A percentile compares a stretch with the other conserved stretches of the same genome.
Conservation (phyloP, 2,113 vertebrate genomes). For the Eubucco bourcierii region DNA sequence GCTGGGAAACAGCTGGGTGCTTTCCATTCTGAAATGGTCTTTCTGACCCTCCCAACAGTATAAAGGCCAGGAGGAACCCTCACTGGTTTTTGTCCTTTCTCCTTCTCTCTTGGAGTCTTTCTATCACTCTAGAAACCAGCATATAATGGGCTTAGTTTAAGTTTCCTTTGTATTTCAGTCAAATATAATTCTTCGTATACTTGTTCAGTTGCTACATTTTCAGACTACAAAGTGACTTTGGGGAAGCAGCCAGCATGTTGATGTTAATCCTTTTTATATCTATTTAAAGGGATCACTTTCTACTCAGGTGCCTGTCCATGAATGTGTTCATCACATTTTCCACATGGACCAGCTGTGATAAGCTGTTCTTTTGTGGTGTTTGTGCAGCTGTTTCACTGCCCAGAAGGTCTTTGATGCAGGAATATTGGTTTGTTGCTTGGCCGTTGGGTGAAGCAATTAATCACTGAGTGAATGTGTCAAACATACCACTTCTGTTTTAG, state of each 20-base stretch:
- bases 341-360: background rate
- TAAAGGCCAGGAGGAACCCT: conserved; percentile 17
- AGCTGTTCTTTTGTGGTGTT: background rate
- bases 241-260: background rate
- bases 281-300: background rate
- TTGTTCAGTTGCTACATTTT: background rate
- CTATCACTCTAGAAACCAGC: background rate
- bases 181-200: background rate
- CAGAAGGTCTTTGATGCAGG: background rate
- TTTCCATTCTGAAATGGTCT: conserved; percentile 12
- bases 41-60: background rate
- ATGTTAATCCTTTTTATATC: background rate
- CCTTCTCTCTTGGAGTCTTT: conserved; percentile 18
- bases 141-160: background rate
- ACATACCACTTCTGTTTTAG: background rate
- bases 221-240: background rate
- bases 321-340: background rate
- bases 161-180: conserved; percentile 15
- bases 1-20: conserved; percentile 29
- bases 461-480: background rate
- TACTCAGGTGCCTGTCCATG: background rate
- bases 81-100: background rate
- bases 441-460: background rate
- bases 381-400: background rate
- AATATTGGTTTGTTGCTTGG: background rate